Base-by-base conservation (phyloP, 1,140 invertebrate species). In the Formica selysi region DNA sequence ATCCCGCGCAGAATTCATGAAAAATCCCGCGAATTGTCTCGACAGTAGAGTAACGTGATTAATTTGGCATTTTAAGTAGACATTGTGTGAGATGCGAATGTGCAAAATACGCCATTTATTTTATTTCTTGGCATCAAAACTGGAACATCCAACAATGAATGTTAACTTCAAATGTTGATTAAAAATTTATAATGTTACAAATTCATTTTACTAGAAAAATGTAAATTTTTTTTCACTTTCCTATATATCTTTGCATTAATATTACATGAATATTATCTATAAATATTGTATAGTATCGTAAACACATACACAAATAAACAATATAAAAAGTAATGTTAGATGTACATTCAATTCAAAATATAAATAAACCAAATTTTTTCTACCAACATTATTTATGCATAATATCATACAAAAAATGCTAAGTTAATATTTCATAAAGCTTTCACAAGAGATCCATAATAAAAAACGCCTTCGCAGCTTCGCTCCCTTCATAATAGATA, bases 1-100 rank as follows among this genome's bases (percentile, higher is more conserved):
- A 57, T 38, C 44, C 64, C 64, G 36, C 78, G 78, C 57, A 80
- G 48, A 70, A 80, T 80, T 80, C 78, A 70, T 70, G 65, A 80
- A 80, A 80, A 80, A 80, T 68, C 78, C 78, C 65, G 78, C 78
- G 78, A 80, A 80, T 80, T 80, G 65, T 80, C 78, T 38, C 48
- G 32, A 41, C 78, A 44, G 78, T 57, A 65, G 54, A 70, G 78
- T 70, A 68, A 70, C 65, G 65, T 57, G 78, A 80, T 80, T 80
- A 80, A 80, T 80, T 70, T 70, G 78, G 78, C 78, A 70, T 70
- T 80, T 80, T 65, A 80, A 80, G 78, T 41, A 80, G 78, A 70
- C 64, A 57, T 41, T 70, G 76, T 38, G n/a, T 6, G n/a, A 68
- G 62, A 67, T 51, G 62, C 61, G 62, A 54, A 51, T 59, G 74